Conservation (phyloP, 2,888 invertebrate species). For the Cordilura impudica region DNA sequence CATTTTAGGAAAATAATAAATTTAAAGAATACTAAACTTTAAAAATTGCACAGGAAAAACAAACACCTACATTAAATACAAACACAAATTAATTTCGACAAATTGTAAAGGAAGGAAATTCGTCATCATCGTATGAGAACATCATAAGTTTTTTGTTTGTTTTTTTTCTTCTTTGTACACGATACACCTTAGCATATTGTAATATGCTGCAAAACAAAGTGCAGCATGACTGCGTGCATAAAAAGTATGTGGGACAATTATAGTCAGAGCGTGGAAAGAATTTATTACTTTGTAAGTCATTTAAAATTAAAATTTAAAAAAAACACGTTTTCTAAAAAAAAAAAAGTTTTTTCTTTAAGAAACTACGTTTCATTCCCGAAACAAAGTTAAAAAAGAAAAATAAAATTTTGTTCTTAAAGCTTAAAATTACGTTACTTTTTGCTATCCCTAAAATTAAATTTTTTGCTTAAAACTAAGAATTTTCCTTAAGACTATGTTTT, state of each 20-base stretch:
- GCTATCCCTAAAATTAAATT: no score
- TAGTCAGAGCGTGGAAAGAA: not conserved
- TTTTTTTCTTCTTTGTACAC: not conserved
- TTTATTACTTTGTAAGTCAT: not conserved
- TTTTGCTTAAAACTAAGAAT: no score
- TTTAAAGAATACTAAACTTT: no score
- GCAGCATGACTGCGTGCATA: not conserved
- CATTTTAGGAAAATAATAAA: not conserved
- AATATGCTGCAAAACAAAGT: not conserved
- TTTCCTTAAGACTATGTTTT: no score
- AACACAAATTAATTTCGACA: not conserved
- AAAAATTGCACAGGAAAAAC: not conserved
- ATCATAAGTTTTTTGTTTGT: conserved; percentile 20
- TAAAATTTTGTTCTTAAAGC: no score
- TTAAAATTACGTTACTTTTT: no score
- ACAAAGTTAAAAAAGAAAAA: no score
- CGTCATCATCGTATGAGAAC: conserved; percentile 37
- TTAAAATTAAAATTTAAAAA: no score
- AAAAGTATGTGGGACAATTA: conserved; percentile 42
- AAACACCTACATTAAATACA: not conserved
- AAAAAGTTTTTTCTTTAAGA: no score
- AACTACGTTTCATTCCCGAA: no score
- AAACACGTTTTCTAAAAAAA: not conserved
- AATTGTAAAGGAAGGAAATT: conserved; percentile 54
- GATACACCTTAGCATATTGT: conserved; percentile 49